These are phyloP conservation scores for Drosophila setifemur DNA, from an alignment of 1,140 invertebrate genomes.

Conservation along the genomic window DNA sequence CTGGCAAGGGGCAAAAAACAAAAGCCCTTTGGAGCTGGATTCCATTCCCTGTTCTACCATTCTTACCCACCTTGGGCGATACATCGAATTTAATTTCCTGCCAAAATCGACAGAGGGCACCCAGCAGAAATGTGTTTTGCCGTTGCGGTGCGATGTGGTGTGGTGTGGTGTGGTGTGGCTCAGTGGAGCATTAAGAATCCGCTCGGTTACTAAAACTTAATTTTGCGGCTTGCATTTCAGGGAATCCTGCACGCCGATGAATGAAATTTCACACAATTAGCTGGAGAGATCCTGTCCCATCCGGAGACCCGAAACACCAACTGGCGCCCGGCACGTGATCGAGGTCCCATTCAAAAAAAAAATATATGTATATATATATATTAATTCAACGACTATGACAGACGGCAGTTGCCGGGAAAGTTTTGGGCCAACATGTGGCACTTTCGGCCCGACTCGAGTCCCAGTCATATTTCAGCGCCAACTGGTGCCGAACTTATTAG, in stretches of 20 bases:
- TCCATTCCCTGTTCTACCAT: background rate
- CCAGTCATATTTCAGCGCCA: conserved; percentile 42
- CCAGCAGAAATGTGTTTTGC: conserved; percentile 4
- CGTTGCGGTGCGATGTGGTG: conserved; percentile 11
- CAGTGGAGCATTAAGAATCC: conserved; percentile 70
- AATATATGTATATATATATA: too few relatives aligned
- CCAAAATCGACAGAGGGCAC: conserved; percentile 65
- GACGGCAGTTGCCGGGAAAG: conserved; percentile 37
- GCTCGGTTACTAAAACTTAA: conserved; percentile 61
- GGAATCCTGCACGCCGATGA: conserved; percentile 51
- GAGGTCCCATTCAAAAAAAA: conserved; percentile 16
- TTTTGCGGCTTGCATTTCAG: conserved; percentile 72
- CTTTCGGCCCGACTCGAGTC: conserved; percentile 1
- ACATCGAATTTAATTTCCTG: conserved; percentile 81
- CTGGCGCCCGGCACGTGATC: conserved; percentile 78
- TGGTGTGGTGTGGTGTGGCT: conserved; percentile 52
- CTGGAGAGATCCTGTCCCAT: conserved; percentile 30
- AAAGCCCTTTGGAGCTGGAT: conserved; percentile 50
- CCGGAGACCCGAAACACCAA: conserved; percentile 29
- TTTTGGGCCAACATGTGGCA: conserved; percentile 39
- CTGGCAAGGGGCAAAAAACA: conserved; percentile 50
- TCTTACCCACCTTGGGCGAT: conserved; percentile 49
- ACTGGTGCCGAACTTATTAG: conserved; percentile 57
- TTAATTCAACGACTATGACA: conserved; percentile 10
- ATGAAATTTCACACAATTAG: conserved; percentile 73